A percentile compares a stretch with the other conserved stretches of the same genome.
phyloP scores from a whole-genome alignment of 2,113 vertebrate species.

The Rhabdornis inornatus region DNA sequence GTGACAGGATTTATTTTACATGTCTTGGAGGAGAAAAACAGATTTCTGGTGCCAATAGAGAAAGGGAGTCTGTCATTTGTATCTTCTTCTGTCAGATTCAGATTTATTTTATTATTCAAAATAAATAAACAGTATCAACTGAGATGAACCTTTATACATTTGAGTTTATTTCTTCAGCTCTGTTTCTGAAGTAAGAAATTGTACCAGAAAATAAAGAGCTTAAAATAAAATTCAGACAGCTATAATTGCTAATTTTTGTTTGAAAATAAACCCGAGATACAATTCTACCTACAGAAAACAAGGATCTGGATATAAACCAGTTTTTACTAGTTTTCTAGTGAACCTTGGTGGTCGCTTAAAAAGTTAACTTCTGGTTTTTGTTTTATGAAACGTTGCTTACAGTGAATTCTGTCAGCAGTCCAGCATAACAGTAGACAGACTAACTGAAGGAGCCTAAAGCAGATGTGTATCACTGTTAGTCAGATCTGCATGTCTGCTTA shows the following conservation, averaged over 20 bases:
- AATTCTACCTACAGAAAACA: neutral
- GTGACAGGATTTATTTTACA: neutral
- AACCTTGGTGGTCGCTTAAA: neutral
- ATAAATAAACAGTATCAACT: neutral
- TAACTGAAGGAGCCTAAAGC: neutral
- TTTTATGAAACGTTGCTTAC: neutral
- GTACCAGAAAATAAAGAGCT: neutral
- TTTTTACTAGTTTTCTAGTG: neutral
- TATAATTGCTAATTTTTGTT: neutral
- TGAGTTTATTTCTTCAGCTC: neutral
- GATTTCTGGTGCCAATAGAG: neutral
- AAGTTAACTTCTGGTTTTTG: neutral
- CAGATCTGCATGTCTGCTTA: neutral
- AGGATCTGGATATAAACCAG: neutral
- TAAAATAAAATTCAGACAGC: neutral
- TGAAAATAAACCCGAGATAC: neutral
- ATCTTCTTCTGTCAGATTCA: neutral
- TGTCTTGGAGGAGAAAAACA: constrained; percentile 4
- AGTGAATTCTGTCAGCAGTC: neutral
- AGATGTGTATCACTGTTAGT: neutral
- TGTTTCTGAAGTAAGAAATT: neutral
- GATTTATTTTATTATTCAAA: too few relatives aligned
- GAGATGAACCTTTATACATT: neutral
- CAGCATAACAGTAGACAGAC: neutral
- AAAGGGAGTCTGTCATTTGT: neutral